phyloP scores from a whole-genome alignment of 2,113 vertebrate species.

The Cyprinodon tularosa region DNA sequence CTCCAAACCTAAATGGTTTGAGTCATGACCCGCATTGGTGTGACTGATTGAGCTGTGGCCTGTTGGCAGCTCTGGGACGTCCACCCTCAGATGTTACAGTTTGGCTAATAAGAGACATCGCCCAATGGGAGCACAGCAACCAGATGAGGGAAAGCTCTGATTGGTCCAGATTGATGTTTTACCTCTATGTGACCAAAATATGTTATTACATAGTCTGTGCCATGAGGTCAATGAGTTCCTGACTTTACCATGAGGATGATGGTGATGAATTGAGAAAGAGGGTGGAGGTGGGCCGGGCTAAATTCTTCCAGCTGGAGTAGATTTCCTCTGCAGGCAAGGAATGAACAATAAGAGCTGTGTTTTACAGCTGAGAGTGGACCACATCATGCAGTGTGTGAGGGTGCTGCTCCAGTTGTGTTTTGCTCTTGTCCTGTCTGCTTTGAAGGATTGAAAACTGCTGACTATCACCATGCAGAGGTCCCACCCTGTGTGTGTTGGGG shows the following conservation, averaged over 20 bases:
- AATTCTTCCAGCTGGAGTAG: slow-evolving; percentile 45
- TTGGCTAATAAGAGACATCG: neutral
- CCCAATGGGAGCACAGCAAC: neutral
- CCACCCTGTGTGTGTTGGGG: slow-evolving; percentile 16
- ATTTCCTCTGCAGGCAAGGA: slow-evolving; percentile 44
- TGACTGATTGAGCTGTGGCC: too few relatives aligned
- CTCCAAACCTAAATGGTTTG: too few relatives aligned
- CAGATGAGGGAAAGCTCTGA: neutral
- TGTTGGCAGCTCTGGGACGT: too few relatives aligned
- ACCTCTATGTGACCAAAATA: too few relatives aligned
- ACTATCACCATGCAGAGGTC: slow-evolving; percentile 13
- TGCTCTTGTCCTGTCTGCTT: slow-evolving; percentile 1
- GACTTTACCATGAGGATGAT: neutral
- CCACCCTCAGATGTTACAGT: too few relatives aligned
- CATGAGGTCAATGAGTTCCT: neutral
- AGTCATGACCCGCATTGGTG: too few relatives aligned
- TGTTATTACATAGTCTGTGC: neutral
- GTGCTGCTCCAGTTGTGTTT: slow-evolving; percentile 17
- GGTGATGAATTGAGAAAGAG: neutral
- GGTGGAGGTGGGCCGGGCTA: slow-evolving; percentile 25
- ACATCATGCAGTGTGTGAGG: slow-evolving; percentile 3
- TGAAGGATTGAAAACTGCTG: slow-evolving; percentile 11
- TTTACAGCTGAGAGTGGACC: neutral
- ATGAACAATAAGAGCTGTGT: slow-evolving; percentile 59
- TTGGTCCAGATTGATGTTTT: neutral